A percentile compares a stretch with the other conserved stretches of the same genome.
Evolutionary conservation across 1,140 invertebrate species (phyloP).

Genomic region (Drosophila serrata): DNA sequence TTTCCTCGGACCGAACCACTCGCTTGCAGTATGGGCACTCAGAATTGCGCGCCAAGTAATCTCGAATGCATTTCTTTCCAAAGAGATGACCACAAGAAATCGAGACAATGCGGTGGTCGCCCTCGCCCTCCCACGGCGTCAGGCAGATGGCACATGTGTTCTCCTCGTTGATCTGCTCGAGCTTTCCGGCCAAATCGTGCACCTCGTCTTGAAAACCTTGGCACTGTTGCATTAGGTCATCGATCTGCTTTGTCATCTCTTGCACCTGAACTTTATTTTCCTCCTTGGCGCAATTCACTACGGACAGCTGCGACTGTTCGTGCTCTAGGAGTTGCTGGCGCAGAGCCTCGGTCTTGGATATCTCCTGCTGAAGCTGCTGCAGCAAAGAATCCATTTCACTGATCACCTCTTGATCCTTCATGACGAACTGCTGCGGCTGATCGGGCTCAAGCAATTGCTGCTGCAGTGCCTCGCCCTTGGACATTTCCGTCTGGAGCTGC

Average conservation of each 20-base stretch:
- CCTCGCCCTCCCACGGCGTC: background rate
- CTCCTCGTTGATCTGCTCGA: background rate
- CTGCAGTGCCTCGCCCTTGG: background rate
- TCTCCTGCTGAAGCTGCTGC: conserved; percentile 1
- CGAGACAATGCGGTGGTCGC: conserved; percentile 14
- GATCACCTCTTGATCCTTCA: background rate
- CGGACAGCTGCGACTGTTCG: background rate
- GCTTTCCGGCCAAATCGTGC: background rate
- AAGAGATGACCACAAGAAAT: conserved; percentile 28
- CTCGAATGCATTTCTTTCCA: background rate
- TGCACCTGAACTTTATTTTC: background rate
- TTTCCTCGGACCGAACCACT: rapidly evolving
- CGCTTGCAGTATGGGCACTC: conserved; percentile 14
- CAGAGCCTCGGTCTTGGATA: background rate
- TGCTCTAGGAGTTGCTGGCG: background rate
- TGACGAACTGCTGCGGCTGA: no score
- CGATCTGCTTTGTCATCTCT: background rate
- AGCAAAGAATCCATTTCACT: background rate
- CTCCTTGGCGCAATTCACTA: background rate
- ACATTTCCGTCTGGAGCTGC: background rate
- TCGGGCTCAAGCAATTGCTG: background rate
- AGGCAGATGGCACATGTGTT: conserved; percentile 13
- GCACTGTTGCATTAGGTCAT: background rate
- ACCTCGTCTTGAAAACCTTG: background rate
- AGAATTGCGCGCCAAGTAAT: rapidly evolving